These are phyloP conservation scores for Cheilosia scutellata DNA, from an alignment of 2,888 invertebrate species.

Conservation along the genomic window DNA sequence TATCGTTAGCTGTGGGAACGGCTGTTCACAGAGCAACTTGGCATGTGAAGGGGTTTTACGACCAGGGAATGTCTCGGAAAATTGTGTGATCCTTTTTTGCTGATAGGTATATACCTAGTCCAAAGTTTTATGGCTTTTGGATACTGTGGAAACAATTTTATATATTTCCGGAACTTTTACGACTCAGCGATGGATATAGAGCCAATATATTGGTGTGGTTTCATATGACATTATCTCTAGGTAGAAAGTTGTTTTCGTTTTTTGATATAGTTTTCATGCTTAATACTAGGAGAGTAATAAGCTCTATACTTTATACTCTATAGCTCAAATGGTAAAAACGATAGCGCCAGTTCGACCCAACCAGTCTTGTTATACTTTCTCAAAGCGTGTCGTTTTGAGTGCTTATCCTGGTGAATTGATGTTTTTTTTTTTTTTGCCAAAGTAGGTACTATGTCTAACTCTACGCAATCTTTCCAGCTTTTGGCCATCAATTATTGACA, in stretches of 20 bases:
- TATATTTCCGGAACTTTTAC: slow-evolving; percentile 57
- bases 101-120: not conserved
- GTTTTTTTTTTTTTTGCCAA: too few species aligned
- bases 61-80: slow-evolving; percentile 36
- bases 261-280: too few species aligned
- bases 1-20: slow-evolving; percentile 7
- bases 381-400: too few species aligned
- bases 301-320: too few species aligned
- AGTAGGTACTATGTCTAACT: too few species aligned
- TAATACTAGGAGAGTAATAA: too few species aligned
- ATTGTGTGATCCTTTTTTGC: slow-evolving; percentile 29
- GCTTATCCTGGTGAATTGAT: too few species aligned
- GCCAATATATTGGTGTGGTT: slow-evolving; percentile 63
- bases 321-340: too few species aligned
- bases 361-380: too few species aligned
- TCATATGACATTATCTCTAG: slow-evolving; percentile 33
- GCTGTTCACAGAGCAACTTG: not conserved
- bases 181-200: slow-evolving; percentile 40
- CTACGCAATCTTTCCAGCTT: too few species aligned
- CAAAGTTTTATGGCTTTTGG: slow-evolving; percentile 57
- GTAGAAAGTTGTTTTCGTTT: slow-evolving; percentile 6
- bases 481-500: too few species aligned
- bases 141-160: slow-evolving; percentile 51
- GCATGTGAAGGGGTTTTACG: slow-evolving; percentile 40
- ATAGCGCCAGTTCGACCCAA: too few species aligned